Conservation (phyloP, 2,888 invertebrate genomes). For the Nesidiocoris tenuis region DNA sequence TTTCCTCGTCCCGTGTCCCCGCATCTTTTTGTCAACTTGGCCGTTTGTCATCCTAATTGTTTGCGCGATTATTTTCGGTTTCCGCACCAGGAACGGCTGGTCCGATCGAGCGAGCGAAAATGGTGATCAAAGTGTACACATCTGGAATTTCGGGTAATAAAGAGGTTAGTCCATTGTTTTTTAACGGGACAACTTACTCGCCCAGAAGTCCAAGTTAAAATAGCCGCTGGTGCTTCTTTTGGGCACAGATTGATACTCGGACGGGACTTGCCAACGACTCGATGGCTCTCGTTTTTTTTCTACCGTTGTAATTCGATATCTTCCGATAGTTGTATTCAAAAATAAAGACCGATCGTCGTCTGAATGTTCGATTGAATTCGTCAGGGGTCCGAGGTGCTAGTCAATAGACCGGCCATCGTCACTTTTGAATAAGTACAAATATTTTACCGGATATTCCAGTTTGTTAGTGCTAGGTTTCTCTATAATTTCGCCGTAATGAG, state of each 20-base stretch:
- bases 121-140: conserved; percentile 89
- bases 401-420: too few relatives aligned
- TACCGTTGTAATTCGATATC: neutral
- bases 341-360: neutral
- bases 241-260: neutral
- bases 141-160: conserved; percentile 92
- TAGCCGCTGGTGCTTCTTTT: conserved; percentile 18
- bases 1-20: too few relatives aligned
- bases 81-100: neutral
- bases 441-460: too few relatives aligned
- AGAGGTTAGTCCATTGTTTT: conserved; percentile 65
- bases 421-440: too few relatives aligned
- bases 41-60: neutral
- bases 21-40: neutral
- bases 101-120: conserved; percentile 53
- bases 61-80: neutral
- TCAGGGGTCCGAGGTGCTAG: too few relatives aligned
- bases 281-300: neutral
- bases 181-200: neutral
- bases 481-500: too few relatives aligned
- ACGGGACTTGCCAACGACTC: neutral
- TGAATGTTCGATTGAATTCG: too few relatives aligned
- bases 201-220: conserved; percentile 16
- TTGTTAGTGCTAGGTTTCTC: too few relatives aligned
- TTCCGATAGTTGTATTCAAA: neutral